These are phyloP conservation scores for Peromyscus aztecus DNA, from an alignment of 2,797 vertebrate species.

Conservation along the genomic window DNA sequence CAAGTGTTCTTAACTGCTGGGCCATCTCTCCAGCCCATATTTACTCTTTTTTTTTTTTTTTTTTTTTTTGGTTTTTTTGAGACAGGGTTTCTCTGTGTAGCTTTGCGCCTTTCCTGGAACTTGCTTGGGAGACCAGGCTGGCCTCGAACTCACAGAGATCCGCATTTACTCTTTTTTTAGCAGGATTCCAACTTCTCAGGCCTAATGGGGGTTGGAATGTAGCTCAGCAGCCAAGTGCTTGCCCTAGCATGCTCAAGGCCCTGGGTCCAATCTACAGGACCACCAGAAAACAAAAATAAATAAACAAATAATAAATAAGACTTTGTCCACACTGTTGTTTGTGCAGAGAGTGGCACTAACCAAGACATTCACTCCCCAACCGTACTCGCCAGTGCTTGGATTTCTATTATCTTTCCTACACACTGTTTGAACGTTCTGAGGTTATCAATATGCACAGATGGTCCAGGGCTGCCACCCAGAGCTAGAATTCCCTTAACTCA, in stretches of 20 bases:
- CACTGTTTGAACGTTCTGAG: background rate
- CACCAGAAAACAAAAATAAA: background rate
- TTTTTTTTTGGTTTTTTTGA: no score
- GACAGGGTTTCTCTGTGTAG: no score
- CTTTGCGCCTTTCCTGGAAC: no score
- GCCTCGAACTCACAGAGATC: no score
- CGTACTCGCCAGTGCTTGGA: accelerated
- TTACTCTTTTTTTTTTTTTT: background rate
- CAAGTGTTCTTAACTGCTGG: background rate
- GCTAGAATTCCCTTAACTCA: background rate
- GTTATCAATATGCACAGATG: background rate
- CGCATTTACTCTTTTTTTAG: background rate
- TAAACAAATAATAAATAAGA: background rate
- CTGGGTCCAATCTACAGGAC: background rate
- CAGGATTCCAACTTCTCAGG: background rate
- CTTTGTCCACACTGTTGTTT: background rate
- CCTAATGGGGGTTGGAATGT: background rate
- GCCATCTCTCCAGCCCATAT: no score
- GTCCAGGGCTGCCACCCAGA: background rate
- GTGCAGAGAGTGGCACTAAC: background rate
- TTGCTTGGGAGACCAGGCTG: no score
- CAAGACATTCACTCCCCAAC: background rate
- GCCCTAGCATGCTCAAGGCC: background rate
- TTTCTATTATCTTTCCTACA: background rate
- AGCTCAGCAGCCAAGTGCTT: background rate